Evolutionary conservation across 2,113 vertebrate genomes (phyloP).

Genomic region (Melanostigma gelatinosum): DNA sequence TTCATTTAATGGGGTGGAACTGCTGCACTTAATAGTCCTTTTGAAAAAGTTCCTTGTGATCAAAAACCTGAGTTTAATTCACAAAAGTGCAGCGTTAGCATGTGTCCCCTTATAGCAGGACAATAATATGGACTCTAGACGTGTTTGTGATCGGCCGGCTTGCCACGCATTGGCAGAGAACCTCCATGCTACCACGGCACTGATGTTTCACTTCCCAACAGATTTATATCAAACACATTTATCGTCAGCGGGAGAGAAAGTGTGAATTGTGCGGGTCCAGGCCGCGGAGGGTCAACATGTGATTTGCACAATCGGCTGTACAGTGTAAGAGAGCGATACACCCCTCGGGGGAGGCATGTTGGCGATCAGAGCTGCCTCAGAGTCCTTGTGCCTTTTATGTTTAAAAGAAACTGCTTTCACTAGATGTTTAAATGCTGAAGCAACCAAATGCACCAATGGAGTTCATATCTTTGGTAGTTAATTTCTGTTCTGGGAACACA

Average conservation of each 20-base stretch:
- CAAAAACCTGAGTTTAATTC: background rate
- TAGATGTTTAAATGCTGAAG: constrained; percentile 4
- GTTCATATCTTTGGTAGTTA: constrained; percentile 2
- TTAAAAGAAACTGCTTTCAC: constrained; percentile 24
- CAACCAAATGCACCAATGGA: background rate
- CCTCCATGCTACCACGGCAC: background rate
- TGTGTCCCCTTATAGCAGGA: background rate
- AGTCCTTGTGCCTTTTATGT: constrained; percentile 30
- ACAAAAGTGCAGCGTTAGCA: background rate
- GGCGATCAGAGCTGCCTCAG: constrained; percentile 41
- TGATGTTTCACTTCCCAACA: constrained; percentile 42
- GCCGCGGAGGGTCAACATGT: constrained; percentile 48
- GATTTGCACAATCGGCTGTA: constrained; percentile 63
- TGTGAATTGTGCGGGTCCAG: constrained; percentile 48
- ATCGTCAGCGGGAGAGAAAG: constrained; percentile 44
- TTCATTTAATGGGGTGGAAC: background rate
- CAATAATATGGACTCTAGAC: background rate
- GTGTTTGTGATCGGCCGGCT: constrained; percentile 3
- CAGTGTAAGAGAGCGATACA: constrained; percentile 25
- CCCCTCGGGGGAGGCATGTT: constrained; percentile 49
- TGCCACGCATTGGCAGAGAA: background rate
- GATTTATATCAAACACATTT: constrained; percentile 40
- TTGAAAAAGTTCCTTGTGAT: background rate
- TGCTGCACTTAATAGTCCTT: background rate
- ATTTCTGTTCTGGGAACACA: background rate